Conservation (phyloP, 2,797 vertebrate genomes). For the Aselliscus stoliczkanus region DNA sequence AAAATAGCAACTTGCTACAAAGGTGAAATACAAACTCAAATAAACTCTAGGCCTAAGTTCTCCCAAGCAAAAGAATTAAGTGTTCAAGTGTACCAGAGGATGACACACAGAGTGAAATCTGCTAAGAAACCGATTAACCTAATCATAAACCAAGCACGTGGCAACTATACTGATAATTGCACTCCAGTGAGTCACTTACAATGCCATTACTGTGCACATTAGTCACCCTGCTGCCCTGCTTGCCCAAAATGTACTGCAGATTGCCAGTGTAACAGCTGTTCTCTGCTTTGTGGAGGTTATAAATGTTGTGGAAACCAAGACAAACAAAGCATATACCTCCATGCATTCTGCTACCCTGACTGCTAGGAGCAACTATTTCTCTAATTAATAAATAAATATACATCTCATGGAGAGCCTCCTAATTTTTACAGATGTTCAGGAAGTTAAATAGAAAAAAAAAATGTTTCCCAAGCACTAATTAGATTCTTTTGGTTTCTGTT, state of each 20-base stretch:
- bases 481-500: background rate
- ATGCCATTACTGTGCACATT: conserved; percentile 45
- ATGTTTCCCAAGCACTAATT: background rate
- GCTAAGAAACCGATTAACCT: conserved; percentile 51
- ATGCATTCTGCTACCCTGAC: background rate
- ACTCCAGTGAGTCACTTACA: conserved; percentile 64
- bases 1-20: conserved; percentile 23
- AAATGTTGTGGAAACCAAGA: conserved; percentile 62
- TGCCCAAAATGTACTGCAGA: conserved; percentile 62
- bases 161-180: conserved; percentile 44
- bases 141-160: conserved; percentile 58
- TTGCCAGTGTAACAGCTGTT: conserved; percentile 57
- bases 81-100: conserved; percentile 12
- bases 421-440: conserved; percentile 2
- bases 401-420: background rate
- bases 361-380: background rate
- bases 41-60: background rate
- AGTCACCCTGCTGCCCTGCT: conserved; percentile 58
- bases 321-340: conserved; percentile 10
- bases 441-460: background rate
- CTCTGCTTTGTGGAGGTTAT: conserved; percentile 12
- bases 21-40: background rate
- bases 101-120: conserved; percentile 28
- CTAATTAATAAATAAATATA: background rate
- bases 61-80: background rate